Evolutionary conservation across 2,113 vertebrate genomes (phyloP), one percentile per base, ranked within the genome.

Genomic region (Phyllostomus hastatus): DNA sequence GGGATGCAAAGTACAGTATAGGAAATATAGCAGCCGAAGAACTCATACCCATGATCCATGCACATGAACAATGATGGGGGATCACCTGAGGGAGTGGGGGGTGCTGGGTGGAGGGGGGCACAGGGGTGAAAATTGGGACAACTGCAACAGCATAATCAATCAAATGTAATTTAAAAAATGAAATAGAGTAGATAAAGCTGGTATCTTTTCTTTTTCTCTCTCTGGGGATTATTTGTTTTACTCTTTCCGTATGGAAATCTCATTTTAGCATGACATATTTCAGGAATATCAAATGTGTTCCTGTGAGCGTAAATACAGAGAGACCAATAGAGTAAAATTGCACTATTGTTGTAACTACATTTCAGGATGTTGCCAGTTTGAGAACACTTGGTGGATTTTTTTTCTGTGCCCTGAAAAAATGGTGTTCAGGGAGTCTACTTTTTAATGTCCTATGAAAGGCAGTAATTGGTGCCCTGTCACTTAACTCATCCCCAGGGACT

Each of bases 361-460:
- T 92, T 88, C 73, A 80, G 38, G 19, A 54, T 89, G 5, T 82
- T 97, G 10, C 79, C 92, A 70, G 31, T 54, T 85, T 82, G 78
- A 88, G 52, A 64, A 96, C 80, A 10, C 46, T 95, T 96, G 93
- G 94, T 41, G 31, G 7, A 83, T 73, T 97, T 94, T 67, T 92
- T 76, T 12, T 19, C 67, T 95, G 38, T 79, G 90, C 33, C 16
- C 26, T 31, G 57, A 69, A 85, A 76, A 95, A 96, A 97, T 54
- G 1, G 70, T 84, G 82, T 92, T 95, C 70, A 76, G 80, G 33
- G 61, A 96, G 50, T 83, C 43, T 11, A 33, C 35, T 10, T 95
- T 75, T 96, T 43, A 97, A 91, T 96, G 59, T 57, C 31, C 61
- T 91, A 69, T 92, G 95, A 96, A 95, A 98, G 73, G 80, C 64